A percentile compares a stretch with the other conserved stretches of the same genome.
phyloP scores from a whole-genome alignment of 2,797 vertebrate species.

The Danio choprae region DNA sequence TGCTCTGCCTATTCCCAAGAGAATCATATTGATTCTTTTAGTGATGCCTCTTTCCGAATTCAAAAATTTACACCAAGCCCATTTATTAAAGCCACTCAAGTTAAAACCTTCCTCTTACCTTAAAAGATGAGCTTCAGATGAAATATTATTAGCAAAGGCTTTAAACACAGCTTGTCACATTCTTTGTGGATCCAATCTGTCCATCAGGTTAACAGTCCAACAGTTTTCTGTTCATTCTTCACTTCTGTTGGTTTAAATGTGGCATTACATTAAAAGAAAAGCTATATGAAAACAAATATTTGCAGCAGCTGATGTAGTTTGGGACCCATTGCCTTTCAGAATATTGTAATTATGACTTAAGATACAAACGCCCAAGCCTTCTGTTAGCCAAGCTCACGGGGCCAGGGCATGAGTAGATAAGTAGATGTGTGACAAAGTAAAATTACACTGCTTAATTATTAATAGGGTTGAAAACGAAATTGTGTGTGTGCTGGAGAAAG shows the following conservation, averaged over 20 bases:
- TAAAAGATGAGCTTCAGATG: constrained; percentile 19
- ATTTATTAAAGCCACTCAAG: constrained; percentile 1
- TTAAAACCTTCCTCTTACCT: constrained; percentile 38
- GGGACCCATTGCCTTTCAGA: constrained; percentile 13
- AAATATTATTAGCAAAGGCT: constrained; percentile 4
- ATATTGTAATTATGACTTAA: constrained; percentile 16
- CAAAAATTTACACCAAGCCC: background rate
- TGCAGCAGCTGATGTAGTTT: background rate
- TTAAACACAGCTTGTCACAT: background rate
- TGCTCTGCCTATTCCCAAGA: constrained; percentile 18
- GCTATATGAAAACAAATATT: background rate
- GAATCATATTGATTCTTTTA: constrained; percentile 40
- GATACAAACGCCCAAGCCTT: constrained; percentile 15
- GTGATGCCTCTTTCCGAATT: constrained; percentile 8
- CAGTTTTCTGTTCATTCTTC: constrained; percentile 9
- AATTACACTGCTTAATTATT: constrained; percentile 59
- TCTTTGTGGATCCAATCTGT: background rate
- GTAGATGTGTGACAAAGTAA: constrained; percentile 57
- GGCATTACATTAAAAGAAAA: background rate
- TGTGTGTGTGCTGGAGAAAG: constrained; percentile 33
- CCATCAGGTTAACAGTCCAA: constrained; percentile 7
- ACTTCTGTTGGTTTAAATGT: background rate
- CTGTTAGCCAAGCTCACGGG: constrained; percentile 21
- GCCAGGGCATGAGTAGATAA: constrained; percentile 37
- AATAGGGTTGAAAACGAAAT: constrained; percentile 48